Evolutionary conservation across 2,113 vertebrate species (phyloP).

Genomic region (Argyrosomus japonicus): DNA sequence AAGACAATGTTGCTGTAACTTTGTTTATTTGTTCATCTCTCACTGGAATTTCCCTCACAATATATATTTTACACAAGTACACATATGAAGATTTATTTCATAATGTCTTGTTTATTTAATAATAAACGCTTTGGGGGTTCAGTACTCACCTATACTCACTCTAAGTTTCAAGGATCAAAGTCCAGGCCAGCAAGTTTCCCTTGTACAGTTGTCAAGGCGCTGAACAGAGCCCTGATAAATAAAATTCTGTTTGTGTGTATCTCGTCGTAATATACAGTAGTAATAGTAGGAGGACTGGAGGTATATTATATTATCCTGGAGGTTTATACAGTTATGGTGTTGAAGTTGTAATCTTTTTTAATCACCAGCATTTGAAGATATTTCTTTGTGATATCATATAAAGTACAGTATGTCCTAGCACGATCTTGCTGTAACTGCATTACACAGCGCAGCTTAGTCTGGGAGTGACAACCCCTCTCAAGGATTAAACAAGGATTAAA

Average conservation of each 20-base stretch:
- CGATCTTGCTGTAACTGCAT: not conserved
- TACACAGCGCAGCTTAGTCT: not conserved
- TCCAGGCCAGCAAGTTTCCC: no score
- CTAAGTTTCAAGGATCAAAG: no score
- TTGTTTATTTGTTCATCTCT: no score
- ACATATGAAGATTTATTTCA: not conserved
- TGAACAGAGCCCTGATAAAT: no score
- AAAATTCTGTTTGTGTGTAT: not conserved
- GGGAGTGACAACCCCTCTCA: not conserved
- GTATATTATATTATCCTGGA: not conserved
- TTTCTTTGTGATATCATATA: not conserved
- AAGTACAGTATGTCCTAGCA: not conserved
- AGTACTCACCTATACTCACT: not conserved
- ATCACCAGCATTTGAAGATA: not conserved
- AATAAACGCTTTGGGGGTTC: not conserved
- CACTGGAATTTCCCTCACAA: no score
- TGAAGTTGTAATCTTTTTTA: not conserved
- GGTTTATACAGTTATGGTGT: not conserved
- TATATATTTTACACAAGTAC: no score
- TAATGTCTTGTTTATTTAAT: not conserved
- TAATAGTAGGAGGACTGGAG: not conserved
- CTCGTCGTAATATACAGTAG: not conserved
- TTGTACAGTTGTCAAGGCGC: no score
- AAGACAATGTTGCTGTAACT: no score
- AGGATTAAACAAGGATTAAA: constrained; percentile 23